Percentiles rank a stretch among this genome's conserved stretches.
These are phyloP conservation scores for Drosophila cyrtoloma DNA, from an alignment of 2,888 invertebrate genomes.

Conservation along the genomic window DNA sequence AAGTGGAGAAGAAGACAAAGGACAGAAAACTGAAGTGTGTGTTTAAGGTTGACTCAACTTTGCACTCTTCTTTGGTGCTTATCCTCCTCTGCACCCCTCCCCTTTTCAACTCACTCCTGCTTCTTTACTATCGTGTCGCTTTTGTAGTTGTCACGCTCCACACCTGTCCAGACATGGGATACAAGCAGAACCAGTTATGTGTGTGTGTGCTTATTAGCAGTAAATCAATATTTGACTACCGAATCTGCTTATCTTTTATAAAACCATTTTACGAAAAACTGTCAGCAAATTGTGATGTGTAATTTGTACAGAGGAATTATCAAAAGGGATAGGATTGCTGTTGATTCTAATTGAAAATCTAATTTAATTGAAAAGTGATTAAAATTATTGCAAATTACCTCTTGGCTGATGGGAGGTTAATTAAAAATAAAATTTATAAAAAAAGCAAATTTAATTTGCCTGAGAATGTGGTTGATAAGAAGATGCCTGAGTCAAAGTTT, in stretches of 20 bases:
- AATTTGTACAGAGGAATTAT: neutral
- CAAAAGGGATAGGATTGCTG: neutral
- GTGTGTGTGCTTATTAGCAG: slow-evolving; percentile 46
- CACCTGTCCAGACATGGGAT: slow-evolving; percentile 11
- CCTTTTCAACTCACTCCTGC: slow-evolving; percentile 5
- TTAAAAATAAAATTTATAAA: slow-evolving; percentile 6
- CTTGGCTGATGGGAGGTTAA: slow-evolving; percentile 28
- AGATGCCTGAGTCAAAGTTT: neutral
- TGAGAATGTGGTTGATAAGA: no score
- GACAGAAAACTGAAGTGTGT: slow-evolving; percentile 34
- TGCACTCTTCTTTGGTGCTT: slow-evolving; percentile 39
- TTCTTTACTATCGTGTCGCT: slow-evolving; percentile 15
- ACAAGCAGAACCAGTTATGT: slow-evolving; percentile 18
- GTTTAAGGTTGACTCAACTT: slow-evolving; percentile 74
- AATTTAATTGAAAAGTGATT: slow-evolving; percentile 10
- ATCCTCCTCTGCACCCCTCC: neutral
- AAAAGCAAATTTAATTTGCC: slow-evolving; percentile 25
- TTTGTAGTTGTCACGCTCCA: slow-evolving; percentile 58
- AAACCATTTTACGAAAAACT: neutral
- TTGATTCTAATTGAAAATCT: neutral
- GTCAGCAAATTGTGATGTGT: neutral
- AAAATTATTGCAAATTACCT: slow-evolving; percentile 7
- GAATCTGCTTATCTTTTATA: neutral
- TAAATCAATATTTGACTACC: slow-evolving; percentile 61
- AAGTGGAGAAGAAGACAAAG: slow-evolving; percentile 57